Base-by-base conservation (phyloP, 2,797 vertebrate genomes). In the Mormyrops boulengeri region DNA sequence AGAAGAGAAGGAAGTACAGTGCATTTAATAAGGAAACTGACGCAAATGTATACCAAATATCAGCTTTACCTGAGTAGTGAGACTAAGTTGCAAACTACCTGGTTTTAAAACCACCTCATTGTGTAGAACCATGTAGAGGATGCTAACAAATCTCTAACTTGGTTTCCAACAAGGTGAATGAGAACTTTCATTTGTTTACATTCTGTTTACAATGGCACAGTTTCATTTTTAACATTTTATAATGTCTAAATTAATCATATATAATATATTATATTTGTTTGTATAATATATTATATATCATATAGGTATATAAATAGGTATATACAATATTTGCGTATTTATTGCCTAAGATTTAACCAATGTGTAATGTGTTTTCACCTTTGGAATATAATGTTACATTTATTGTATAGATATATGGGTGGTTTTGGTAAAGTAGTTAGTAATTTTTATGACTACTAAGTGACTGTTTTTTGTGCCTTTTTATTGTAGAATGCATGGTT, bases 391-490 rank as follows among this genome's bases (percentile, higher is more conserved):
- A 97, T 99, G 97, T 99, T 98, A 98, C 96, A 96, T 96, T 97
- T 96, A 97, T 96, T 97, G 97, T 98, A 97, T 97, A 97, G 96
- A 96, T 97, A 96, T 97, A 96, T 96, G 96, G 96, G 96, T 97
- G 96, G 97, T 96, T 99, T 98, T 97, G 97, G 97, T 98, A 97
- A 98, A 96, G 96, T 98, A 98, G 97, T 96, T 98, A 96, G 97
- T 97, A 94, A 97, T 97, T 99, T 98, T 96, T 97, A 98, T 98
- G 97, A 99, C 97, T 99, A 98, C 97, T 98, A 97, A 98, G 96
- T 99, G 98, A 99, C 97, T 97, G 97, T 98, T 98, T 98, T 97
- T 94, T 93, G 97, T 99, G 98, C 98, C 98, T 99, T 99, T 98
- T 96, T 96, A 97, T 96, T 97, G 97, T 98, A 97, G 97, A 95